Conservation (phyloP, 2,113 vertebrate species). For the Entomyzon cyanotis region DNA sequence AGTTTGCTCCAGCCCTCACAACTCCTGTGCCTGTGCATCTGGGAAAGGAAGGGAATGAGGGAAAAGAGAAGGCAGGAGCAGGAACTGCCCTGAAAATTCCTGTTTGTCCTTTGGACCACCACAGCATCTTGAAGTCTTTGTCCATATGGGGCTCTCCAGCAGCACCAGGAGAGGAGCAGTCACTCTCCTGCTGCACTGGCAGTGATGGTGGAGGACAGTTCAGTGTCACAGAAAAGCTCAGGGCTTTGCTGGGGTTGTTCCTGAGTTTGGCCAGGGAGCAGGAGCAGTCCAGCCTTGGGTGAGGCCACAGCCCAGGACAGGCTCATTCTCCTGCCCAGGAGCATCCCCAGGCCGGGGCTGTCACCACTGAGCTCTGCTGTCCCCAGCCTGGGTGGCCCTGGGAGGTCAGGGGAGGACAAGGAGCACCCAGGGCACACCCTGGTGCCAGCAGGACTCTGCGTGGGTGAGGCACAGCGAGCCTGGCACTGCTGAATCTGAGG, state of each 20-base stretch:
- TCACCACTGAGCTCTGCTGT: rapidly evolving
- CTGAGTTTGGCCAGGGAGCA: neutral
- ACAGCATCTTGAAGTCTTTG: neutral
- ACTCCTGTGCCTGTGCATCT: neutral
- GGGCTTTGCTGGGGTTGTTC: neutral
- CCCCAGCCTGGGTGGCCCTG: rapidly evolving
- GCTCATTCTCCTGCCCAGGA: rapidly evolving
- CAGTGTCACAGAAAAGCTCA: rapidly evolving
- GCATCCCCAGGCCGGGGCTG: neutral
- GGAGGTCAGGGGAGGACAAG: neutral
- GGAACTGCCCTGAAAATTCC: neutral
- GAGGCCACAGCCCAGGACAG: rapidly evolving
- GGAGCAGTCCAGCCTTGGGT: neutral
- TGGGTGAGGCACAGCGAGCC: rapidly evolving
- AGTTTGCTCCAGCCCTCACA: rapidly evolving
- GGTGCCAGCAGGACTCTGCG: neutral
- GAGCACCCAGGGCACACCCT: rapidly evolving
- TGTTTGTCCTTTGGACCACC: neutral
- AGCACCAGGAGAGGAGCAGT: rapidly evolving
- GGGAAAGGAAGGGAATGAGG: neutral
- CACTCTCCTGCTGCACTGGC: neutral
- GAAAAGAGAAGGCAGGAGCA: neutral
- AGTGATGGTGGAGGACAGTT: neutral
- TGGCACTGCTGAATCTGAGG: neutral
- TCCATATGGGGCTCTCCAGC: neutral